Evolutionary conservation across 2,113 vertebrate species (phyloP), one percentile per base, ranked within the genome.

Genomic region (Trematomus loennbergii): DNA sequence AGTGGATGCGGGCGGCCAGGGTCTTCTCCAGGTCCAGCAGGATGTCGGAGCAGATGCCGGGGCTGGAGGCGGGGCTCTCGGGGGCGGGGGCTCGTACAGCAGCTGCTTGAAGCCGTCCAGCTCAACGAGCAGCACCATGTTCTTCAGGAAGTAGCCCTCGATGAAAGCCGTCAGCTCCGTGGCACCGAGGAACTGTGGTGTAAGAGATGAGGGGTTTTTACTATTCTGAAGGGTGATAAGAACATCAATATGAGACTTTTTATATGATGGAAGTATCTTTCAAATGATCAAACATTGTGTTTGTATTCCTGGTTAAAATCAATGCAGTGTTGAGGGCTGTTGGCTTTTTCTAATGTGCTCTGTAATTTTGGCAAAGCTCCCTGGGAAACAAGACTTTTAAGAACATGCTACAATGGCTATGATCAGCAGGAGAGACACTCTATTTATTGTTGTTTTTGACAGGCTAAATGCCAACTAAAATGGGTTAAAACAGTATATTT

Each of bases 21-120:
- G 97, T 99, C 93, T 96, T 97, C 96, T 99, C 97, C 89, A 99
- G 96, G 93, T 99, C 97, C 2, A 93, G 95, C 33, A 99, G 96
- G 87, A 99, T 95, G 76, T 98, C 97, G 36, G 90, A 85, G 81
- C 88, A 86, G 79, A 85, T 84, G 63, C 85, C 86, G 1, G 93
- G 90, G 78, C 88, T 88, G 81, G 89, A 87, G 2, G 22, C 95
- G 0, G 96, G 93, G 4, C 96, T 96, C 76, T 98, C 97, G 0
- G 96, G 92, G 0, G 96, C 55, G 82, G 94, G 50, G 95, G 95
- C 75, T 99, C 97, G 3, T 98, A 98, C 66, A 99, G 93, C 49
- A 99, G 96, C 95, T 98, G 97, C 93, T 98, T 99, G 95, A 99
- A 99, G 48, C 94, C 92, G 93, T 99, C 98, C 0, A 98, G 90